phyloP scores from a whole-genome alignment of 2,888 invertebrate species.

The Prostheceraeus crozeri region DNA sequence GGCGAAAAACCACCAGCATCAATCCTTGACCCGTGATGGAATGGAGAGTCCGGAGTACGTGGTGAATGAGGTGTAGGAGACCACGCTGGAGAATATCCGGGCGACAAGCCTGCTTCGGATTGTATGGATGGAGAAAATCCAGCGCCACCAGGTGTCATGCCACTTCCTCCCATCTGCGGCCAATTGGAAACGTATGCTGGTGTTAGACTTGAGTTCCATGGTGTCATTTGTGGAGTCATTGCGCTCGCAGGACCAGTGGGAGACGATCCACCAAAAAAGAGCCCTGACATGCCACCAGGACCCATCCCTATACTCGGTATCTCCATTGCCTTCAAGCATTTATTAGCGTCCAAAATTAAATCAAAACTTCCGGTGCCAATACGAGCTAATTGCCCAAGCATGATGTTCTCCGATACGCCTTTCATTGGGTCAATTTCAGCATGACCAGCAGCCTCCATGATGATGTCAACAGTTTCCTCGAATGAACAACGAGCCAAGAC shows the following conservation, averaged over 20 bases:
- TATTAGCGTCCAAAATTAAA: constrained; percentile 88
- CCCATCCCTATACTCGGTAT: constrained; percentile 69
- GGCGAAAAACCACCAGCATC: constrained; percentile 30
- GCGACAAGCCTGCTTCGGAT: constrained; percentile 73
- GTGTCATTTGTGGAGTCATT: constrained; percentile 65
- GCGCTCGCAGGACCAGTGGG: constrained; percentile 43
- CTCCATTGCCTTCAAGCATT: constrained; percentile 96
- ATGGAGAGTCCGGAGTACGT: too few species aligned
- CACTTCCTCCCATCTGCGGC: too few species aligned
- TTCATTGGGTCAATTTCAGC: constrained; percentile 97
- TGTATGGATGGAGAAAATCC: constrained; percentile 91
- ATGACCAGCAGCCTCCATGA: constrained; percentile 94
- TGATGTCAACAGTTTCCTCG: constrained; percentile 90
- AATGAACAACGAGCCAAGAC: constrained; percentile 99
- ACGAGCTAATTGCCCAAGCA: constrained; percentile 91
- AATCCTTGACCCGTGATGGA: too few species aligned
- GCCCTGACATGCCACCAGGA: constrained; percentile 43
- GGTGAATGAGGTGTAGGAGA: too few species aligned
- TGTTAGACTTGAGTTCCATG: constrained; percentile 60
- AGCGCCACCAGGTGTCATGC: constrained; percentile 89
- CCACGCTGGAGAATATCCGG: constrained; percentile 64
- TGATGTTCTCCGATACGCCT: constrained; percentile 97
- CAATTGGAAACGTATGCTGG: too few species aligned
- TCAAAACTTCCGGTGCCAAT: constrained; percentile 98
- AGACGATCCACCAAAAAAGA: constrained; percentile 53